Evolutionary conservation across 2,797 vertebrate genomes (phyloP).

Genomic region (Chlorospingus semifuscus): DNA sequence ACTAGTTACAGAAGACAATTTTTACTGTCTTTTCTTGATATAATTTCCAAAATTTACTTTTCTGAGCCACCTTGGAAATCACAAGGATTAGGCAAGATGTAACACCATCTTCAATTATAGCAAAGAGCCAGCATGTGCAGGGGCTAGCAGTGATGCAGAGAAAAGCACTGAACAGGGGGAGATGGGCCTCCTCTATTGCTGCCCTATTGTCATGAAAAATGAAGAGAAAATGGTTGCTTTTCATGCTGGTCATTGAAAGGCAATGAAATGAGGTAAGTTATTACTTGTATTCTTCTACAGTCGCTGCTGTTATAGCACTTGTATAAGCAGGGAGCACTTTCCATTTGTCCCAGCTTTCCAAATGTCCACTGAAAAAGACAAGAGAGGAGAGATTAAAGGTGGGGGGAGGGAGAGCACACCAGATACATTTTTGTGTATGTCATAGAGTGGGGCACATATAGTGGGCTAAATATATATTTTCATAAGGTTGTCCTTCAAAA

Average conservation of each 20-base stretch:
- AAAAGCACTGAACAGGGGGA: neutral
- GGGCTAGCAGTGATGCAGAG: neutral
- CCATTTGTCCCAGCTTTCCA: neutral
- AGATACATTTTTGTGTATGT: neutral
- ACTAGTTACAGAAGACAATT: neutral
- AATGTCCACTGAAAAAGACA: neutral
- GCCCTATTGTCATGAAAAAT: neutral
- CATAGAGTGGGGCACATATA: neutral
- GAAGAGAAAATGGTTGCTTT: neutral
- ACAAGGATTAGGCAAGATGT: neutral
- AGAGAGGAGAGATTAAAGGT: no score
- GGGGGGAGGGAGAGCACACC: accelerated
- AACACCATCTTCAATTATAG: neutral
- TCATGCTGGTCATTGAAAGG: neutral
- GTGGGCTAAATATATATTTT: neutral
- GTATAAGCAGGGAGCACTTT: neutral
- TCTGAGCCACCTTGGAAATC: neutral
- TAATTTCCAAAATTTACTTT: neutral
- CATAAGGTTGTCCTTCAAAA: neutral
- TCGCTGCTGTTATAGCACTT: neutral
- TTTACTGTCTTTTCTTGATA: neutral
- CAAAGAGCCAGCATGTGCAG: neutral
- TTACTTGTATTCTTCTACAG: neutral
- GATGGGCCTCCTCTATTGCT: neutral
- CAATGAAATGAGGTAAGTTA: neutral